Conservation (phyloP, 2,113 vertebrate species). For the Solea solea region DNA sequence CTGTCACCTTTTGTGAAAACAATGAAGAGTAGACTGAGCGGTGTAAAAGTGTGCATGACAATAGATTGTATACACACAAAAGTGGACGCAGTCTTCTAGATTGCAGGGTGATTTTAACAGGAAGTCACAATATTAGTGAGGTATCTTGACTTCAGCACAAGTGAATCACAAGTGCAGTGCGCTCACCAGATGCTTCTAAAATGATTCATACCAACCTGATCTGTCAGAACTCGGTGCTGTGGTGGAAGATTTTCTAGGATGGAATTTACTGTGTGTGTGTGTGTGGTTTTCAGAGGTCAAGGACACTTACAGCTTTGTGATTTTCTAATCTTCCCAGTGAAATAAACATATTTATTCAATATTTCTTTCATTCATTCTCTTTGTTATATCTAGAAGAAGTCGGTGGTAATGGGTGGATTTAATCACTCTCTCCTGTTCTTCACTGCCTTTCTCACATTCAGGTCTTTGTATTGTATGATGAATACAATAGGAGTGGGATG, state of each 20-base stretch:
- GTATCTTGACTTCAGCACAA: neutral
- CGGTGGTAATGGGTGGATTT: neutral
- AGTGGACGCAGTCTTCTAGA: too few relatives aligned
- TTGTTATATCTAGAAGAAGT: neutral
- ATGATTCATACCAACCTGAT: slow-evolving; percentile 18
- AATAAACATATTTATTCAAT: slow-evolving; percentile 13
- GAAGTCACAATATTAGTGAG: too few relatives aligned
- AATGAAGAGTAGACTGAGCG: slow-evolving; percentile 10
- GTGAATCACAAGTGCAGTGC: neutral
- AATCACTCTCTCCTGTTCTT: neutral
- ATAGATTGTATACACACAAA: neutral
- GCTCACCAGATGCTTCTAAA: slow-evolving; percentile 20
- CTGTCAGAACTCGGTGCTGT: slow-evolving; percentile 4
- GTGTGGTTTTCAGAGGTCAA: neutral
- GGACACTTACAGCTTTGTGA: neutral
- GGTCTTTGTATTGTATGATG: neutral
- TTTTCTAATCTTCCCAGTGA: neutral
- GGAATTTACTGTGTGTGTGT: neutral
- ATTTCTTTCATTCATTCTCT: slow-evolving; percentile 6
- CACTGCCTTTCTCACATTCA: neutral
- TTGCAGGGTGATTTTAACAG: too few relatives aligned
- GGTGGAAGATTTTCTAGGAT: neutral
- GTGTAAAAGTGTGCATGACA: slow-evolving; percentile 1
- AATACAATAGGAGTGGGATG: neutral
- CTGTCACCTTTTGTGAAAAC: slow-evolving; percentile 21